A percentile compares a stretch with the other conserved stretches of the same genome.
Evolutionary conservation across 2,888 invertebrate species (phyloP).

Genomic region (Mimumesa dahlbomi): DNA sequence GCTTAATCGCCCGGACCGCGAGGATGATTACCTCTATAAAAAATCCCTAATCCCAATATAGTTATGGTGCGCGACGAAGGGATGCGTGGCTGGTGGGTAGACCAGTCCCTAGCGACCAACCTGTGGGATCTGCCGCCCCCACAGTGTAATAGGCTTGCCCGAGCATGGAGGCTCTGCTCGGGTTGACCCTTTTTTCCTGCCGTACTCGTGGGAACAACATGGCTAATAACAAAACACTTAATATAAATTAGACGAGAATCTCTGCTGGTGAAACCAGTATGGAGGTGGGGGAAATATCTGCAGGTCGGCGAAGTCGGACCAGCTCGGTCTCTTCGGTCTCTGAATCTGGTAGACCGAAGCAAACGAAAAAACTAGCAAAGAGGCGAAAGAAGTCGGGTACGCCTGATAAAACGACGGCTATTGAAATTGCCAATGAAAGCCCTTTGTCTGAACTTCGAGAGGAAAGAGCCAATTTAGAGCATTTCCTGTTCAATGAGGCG

Average conservation of each 20-base stretch:
- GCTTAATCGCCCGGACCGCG: neutral
- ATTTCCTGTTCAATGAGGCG: no score
- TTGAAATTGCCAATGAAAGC: no score
- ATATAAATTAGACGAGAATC: neutral
- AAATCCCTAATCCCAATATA: neutral
- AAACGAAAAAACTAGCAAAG: no score
- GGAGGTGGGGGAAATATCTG: neutral
- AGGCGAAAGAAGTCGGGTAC: no score
- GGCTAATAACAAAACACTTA: neutral
- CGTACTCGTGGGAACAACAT: neutral
- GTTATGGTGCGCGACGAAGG: neutral
- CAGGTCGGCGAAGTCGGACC: neutral
- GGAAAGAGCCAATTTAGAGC: no score
- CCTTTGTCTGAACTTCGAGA: no score
- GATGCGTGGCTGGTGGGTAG: neutral
- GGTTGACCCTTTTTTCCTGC: neutral
- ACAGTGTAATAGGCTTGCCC: neutral
- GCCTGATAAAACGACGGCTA: no score
- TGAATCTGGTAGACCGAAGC: no score
- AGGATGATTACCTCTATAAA: slow-evolving; percentile 1
- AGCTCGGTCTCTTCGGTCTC: no score
- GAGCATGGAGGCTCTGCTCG: neutral
- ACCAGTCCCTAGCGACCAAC: neutral
- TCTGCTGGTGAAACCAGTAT: neutral
- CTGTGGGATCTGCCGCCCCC: neutral